Evolutionary conservation across 2,113 vertebrate genomes (phyloP), one percentile per base, ranked within the genome.

Genomic region (Propithecus coquereli): DNA sequence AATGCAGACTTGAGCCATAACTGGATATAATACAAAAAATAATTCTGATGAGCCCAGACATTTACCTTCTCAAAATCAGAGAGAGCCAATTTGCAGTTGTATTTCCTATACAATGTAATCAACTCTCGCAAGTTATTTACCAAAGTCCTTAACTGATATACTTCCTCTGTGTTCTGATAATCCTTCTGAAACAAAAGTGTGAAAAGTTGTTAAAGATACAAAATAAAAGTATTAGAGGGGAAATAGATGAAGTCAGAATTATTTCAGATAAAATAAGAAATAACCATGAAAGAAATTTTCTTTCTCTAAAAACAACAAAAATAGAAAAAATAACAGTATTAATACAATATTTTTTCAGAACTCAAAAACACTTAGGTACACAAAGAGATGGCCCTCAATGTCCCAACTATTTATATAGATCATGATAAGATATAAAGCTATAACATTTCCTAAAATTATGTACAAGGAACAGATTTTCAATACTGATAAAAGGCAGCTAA

Each of bases 21-120:
- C 1, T 13, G 27, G 27, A 45, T 27, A 23, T 12, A 30, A 27
- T 3, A n/a, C 63, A 66, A 32, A 57, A 8, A n/a, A 37, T 0
- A n/a, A n/a, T 57, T 87, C 52, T 8, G 6, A 6, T 54, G 81
- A 70, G 3, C 12, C 10, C 34, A 87, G 85, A 81, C 81, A 14
- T 52, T 95, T 98, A 99, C 99, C 99, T 99, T 99, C 97, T 99
- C 99, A 98, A 99, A 99, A 92, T 99, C 99, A 40, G 99, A 99
- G 76, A 99, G 99, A 2, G 99, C 97, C 95, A 99, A 98, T 52
- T 79, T 99, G 98, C 99, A 99, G 97, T 98, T 99, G 97, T 99
- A 99, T 97, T 99, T 99, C 77, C 95, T 98, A 76, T 99, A 98
- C 14, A 99, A 98, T 22, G 98, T 98, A 97, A 99, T 98, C 77